A percentile compares a stretch with the other conserved stretches of the same genome.
These are phyloP conservation scores for Xerus rutilus DNA, from an alignment of 2,797 vertebrate genomes.

Conservation along the genomic window DNA sequence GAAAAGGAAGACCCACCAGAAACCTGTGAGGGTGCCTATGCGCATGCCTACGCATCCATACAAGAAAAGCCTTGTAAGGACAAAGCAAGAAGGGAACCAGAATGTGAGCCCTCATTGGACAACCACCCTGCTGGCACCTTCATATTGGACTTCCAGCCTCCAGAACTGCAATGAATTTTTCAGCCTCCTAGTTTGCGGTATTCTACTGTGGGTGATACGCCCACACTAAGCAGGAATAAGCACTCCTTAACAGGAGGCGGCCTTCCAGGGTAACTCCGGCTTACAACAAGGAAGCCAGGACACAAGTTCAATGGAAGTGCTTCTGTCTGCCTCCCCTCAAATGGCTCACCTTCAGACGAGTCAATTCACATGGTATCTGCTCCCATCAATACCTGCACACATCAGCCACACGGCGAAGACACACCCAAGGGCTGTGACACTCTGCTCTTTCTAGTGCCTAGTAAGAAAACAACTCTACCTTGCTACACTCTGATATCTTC, in stretches of 20 bases:
- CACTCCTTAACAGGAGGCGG: too few species aligned
- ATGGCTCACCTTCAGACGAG: not conserved
- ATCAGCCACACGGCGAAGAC: not conserved
- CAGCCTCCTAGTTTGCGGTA: not conserved
- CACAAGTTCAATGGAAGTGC: not conserved
- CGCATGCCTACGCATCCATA: not conserved
- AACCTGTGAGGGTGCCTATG: too few species aligned
- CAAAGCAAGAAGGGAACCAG: not conserved
- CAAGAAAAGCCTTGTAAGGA: too few species aligned
- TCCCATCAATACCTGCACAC: not conserved
- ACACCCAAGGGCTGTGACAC: not conserved
- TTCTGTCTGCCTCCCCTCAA: not conserved
- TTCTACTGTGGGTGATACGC: accelerated
- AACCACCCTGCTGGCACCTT: not conserved
- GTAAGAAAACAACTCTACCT: not conserved
- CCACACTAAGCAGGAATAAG: not conserved
- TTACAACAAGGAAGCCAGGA: not conserved
- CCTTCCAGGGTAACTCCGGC: not conserved
- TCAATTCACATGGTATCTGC: too few species aligned
- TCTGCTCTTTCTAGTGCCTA: not conserved
- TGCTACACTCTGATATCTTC: not conserved
- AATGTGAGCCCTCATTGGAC: not conserved
- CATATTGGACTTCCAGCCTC: not conserved
- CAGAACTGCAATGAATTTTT: not conserved
- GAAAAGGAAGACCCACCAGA: not conserved